Evolutionary conservation across 2,113 vertebrate species (phyloP), one percentile per base, ranked within the genome.

Genomic region (Chroicocephalus ridibundus): DNA sequence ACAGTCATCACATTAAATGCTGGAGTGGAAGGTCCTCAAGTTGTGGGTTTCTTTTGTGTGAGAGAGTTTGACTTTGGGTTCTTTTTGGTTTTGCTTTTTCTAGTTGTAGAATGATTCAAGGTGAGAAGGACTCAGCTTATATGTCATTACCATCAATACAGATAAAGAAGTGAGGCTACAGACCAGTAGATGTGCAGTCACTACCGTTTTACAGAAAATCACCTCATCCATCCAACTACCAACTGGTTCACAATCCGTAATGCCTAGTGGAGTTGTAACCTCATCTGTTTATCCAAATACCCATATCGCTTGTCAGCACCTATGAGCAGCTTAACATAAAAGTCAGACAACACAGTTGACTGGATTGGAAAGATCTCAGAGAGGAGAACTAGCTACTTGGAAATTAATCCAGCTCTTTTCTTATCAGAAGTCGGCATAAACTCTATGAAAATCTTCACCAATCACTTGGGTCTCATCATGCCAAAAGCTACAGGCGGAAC

Each of bases 391-490:
- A 22, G 16, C 22, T 86, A 58, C 20, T 26, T 36, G 36, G 21
- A 91, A 88, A 61, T 65, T 47, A 76, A 77, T 70, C 24, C 15
- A 82, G 5, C 1, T 57, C 36, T 83, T 64, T 54, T 58, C 51
- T 62, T 78, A 62, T 38, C 14, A 71, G 20, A 75, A 82, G 38
- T 18, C 17, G 4, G 7, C 0, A 0, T 21, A 83, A 82, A 34
- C 4, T 32, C 22, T 34, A 18, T 0, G 1, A 81, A 94, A 69
- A 77, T 31, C 31, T 72, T 88, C 72, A 92, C 19, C 24, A 49
- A 25, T 24, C 19, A 27, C 24, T 46, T 38, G 34, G 10, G 13
- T 84, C 5, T 5, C 26, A 19, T 15, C 15, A 32, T 71, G 7
- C 46, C 46, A 54, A 82, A 82, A 78, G n/a, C 38, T 68, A 44